These are phyloP conservation scores for Thunnus albacares DNA, from an alignment of 2,797 vertebrate species.

Conservation along the genomic window DNA sequence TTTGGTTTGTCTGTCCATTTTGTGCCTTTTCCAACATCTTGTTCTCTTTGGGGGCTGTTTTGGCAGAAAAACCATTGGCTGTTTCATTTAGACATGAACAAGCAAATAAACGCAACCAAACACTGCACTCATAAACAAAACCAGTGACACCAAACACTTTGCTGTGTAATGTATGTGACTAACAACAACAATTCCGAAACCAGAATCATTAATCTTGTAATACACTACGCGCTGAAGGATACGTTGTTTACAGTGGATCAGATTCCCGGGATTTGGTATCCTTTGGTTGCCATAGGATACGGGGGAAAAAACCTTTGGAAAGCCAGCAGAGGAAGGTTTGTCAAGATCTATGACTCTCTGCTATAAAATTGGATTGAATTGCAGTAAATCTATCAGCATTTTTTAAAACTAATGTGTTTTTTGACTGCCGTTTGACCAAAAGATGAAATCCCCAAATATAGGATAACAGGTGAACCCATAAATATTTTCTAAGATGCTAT, in stretches of 20 bases:
- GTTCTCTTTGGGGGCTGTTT: slow-evolving; percentile 48
- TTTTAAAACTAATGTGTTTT: slow-evolving; percentile 29
- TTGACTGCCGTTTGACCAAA: slow-evolving; percentile 30
- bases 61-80: slow-evolving; percentile 48
- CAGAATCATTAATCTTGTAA: slow-evolving; percentile 45
- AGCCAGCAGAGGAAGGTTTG: slow-evolving; percentile 27
- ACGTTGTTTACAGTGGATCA: slow-evolving; percentile 46
- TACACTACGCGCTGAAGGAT: slow-evolving; percentile 9
- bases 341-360: slow-evolving; percentile 24
- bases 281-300: slow-evolving; percentile 47
- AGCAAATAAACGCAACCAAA: slow-evolving; percentile 70
- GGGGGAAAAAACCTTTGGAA: slow-evolving; percentile 29
- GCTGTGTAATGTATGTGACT: slow-evolving; percentile 44
- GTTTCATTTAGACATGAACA: slow-evolving; percentile 53
- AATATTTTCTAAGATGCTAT: slow-evolving; percentile 49
- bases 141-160: slow-evolving; percentile 52
- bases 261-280: slow-evolving; percentile 44
- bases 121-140: slow-evolving; percentile 63
- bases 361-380: slow-evolving; percentile 11
- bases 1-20: slow-evolving; percentile 24
- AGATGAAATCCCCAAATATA: slow-evolving; percentile 42
- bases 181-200: slow-evolving; percentile 56
- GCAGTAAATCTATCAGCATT: slow-evolving; percentile 51
- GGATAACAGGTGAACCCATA: slow-evolving; percentile 40
- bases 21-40: slow-evolving; percentile 50